Evolutionary conservation across 2,797 vertebrate genomes (phyloP).

Genomic region (Crax fasciolata): DNA sequence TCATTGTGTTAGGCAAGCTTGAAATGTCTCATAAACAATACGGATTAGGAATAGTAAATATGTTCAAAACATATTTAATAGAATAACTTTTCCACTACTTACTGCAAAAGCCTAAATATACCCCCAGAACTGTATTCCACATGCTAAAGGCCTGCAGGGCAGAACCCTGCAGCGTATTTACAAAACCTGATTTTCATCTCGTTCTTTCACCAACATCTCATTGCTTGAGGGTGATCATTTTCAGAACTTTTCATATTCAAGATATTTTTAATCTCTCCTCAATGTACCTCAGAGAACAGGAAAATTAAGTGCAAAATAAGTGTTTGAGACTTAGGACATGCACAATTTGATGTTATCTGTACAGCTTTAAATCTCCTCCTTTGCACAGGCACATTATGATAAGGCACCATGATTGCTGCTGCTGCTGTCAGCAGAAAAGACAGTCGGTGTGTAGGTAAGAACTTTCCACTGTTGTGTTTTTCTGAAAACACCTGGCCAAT

Average conservation of each 20-base stretch:
- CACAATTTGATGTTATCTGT: background rate
- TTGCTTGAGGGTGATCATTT: slow-evolving; percentile 19
- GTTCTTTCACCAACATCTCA: slow-evolving; percentile 1
- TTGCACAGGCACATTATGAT: background rate
- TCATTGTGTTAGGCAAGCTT: background rate
- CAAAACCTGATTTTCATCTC: slow-evolving; percentile 9
- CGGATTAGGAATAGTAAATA: background rate
- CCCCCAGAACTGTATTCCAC: background rate
- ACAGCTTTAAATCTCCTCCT: background rate
- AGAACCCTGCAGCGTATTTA: background rate
- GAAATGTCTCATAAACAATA: background rate
- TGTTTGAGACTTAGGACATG: background rate
- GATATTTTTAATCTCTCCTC: slow-evolving; percentile 25
- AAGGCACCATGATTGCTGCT: background rate
- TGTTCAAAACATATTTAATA: background rate
- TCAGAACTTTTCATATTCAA: slow-evolving; percentile 12
- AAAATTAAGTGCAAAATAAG: background rate
- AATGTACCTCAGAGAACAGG: background rate
- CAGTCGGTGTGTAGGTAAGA: background rate
- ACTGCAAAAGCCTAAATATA: background rate
- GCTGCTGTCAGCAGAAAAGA: background rate
- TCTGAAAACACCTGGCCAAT: background rate
- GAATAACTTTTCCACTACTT: background rate
- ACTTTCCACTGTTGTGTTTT: background rate
- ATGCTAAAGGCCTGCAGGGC: background rate